Evolutionary conservation across 2,888 invertebrate genomes (phyloP).

Genomic region (Hofmannophila pseudospretella): DNA sequence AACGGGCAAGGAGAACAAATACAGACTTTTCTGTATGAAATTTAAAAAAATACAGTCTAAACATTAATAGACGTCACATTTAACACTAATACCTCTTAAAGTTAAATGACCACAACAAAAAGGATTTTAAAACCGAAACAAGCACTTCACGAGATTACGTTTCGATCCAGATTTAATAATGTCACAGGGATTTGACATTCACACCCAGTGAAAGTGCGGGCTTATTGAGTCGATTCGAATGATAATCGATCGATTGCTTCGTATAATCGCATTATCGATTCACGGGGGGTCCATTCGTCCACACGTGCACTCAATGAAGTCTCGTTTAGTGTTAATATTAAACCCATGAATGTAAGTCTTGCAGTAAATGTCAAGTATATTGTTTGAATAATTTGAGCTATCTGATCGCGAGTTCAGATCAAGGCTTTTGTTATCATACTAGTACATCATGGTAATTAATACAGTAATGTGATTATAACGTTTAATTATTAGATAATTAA

Average conservation of each 20-base stretch:
- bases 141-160: slow-evolving; percentile 41
- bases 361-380: slow-evolving; percentile 20
- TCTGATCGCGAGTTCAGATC: slow-evolving; percentile 18
- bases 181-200: slow-evolving; percentile 61
- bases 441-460: background rate
- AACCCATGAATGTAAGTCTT: slow-evolving; percentile 13
- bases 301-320: slow-evolving; percentile 23
- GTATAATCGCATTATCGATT: slow-evolving; percentile 59
- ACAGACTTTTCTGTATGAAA: no score
- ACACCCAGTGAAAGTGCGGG: slow-evolving; percentile 66
- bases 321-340: slow-evolving; percentile 20
- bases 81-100: slow-evolving; percentile 17
- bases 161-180: slow-evolving; percentile 54
- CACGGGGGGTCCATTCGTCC: slow-evolving; percentile 49
- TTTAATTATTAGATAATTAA: no score
- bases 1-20: no score
- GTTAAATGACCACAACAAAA: slow-evolving; percentile 52
- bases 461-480: background rate
- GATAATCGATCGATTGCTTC: slow-evolving; percentile 54
- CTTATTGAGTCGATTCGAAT: slow-evolving; percentile 50
- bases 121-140: slow-evolving; percentile 49
- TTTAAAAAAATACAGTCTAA: no score
- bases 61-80: slow-evolving; percentile 1
- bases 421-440: slow-evolving; percentile 7
- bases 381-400: slow-evolving; percentile 18